Percentiles rank a stretch among this genome's conserved stretches.
phyloP scores from a whole-genome alignment of 2,113 vertebrate genomes.

The Notothenia coriiceps region DNA sequence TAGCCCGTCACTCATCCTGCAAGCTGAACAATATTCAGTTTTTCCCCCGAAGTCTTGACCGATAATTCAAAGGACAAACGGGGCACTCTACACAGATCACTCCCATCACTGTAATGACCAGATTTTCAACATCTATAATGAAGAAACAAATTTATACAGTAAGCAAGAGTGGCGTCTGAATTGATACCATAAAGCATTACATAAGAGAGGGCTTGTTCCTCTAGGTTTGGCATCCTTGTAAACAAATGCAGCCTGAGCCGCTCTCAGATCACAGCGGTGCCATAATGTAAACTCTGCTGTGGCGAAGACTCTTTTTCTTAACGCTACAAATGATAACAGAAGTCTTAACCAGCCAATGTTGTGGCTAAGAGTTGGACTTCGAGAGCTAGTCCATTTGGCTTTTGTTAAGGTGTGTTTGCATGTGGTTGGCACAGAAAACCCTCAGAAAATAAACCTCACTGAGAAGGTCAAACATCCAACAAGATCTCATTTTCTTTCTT shows the following conservation, averaged over 20 bases:
- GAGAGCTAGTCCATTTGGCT: slow-evolving; percentile 33
- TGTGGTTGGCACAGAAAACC: slow-evolving; percentile 21
- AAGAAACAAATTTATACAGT: slow-evolving; percentile 28
- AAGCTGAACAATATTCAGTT: slow-evolving; percentile 26
- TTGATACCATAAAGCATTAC: slow-evolving; percentile 40
- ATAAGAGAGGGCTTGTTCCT: slow-evolving; percentile 15
- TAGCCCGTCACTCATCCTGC: slow-evolving; percentile 41
- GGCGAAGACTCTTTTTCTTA: slow-evolving; percentile 18
- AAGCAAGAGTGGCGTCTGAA: slow-evolving; percentile 14
- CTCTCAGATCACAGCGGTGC: slow-evolving; percentile 24
- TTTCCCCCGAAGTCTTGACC: not conserved
- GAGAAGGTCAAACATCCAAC: no score
- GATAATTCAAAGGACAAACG: slow-evolving; percentile 15
- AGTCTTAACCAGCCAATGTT: slow-evolving; percentile 7
- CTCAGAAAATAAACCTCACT: not conserved
- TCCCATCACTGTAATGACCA: slow-evolving; percentile 32
- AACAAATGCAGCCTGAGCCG: slow-evolving; percentile 42
- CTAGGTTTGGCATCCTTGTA: slow-evolving; percentile 37
- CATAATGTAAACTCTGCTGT: slow-evolving; percentile 34
- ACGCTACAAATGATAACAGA: slow-evolving; percentile 33
- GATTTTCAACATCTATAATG: slow-evolving; percentile 37
- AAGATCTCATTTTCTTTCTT: not conserved
- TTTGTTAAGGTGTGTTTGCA: not conserved
- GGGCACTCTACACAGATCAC: not conserved
- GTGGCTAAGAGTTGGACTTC: slow-evolving; percentile 8